Conservation (phyloP, 2,113 vertebrate species). For the Uria lomvia region DNA sequence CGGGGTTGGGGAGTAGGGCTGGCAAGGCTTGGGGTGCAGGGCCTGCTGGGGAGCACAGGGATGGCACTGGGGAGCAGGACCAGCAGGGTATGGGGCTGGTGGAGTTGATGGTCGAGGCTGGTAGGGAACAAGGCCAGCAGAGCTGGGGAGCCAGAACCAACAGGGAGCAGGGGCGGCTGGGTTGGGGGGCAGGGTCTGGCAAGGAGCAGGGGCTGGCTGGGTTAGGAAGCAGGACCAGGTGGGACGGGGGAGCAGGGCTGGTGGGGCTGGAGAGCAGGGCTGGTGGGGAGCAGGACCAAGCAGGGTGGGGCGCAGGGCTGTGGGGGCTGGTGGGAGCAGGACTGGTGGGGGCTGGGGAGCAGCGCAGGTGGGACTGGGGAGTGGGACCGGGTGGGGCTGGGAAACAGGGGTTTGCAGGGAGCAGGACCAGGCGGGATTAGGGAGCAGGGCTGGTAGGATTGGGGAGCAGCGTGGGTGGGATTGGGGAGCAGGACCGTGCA, state of each 20-base stretch:
- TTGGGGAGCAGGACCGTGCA: too few relatives aligned
- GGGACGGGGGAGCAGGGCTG: too few relatives aligned
- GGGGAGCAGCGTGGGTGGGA: too few relatives aligned
- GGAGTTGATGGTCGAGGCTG: background rate
- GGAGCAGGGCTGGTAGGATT: background rate
- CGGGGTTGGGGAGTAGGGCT: background rate
- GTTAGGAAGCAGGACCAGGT: too few relatives aligned
- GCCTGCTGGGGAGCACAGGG: background rate
- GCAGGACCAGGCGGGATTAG: too few relatives aligned
- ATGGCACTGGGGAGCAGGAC: background rate
- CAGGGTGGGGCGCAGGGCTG: rapidly evolving
- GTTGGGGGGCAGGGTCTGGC: background rate
- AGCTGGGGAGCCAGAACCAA: background rate
- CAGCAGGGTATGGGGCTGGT: rapidly evolving
- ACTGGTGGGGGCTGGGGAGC: background rate
- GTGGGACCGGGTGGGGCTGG: background rate
- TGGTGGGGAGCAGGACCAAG: too few relatives aligned
- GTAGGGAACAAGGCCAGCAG: background rate
- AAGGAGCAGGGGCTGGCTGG: background rate
- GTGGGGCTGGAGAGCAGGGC: background rate
- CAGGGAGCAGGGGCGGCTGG: background rate
- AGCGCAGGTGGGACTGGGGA: background rate
- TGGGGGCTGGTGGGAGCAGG: background rate
- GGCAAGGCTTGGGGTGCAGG: background rate
- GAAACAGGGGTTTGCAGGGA: too few relatives aligned